Evolutionary conservation across 2,888 invertebrate genomes (phyloP), one percentile per base, ranked within the genome.

Genomic region (Poecilus cupreus): DNA sequence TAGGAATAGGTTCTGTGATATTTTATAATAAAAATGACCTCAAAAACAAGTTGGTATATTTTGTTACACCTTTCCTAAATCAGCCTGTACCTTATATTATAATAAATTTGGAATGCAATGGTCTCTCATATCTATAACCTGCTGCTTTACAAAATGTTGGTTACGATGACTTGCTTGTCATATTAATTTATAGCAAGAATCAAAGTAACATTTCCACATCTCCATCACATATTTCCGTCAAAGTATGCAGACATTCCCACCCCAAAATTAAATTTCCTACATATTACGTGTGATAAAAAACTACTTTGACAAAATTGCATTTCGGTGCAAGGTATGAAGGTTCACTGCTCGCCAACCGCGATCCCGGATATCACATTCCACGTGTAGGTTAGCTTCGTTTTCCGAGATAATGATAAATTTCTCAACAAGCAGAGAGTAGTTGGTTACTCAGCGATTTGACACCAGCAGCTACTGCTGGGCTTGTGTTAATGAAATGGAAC

Each of bases 271-370:
- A 68, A 68, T 18, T 18, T 68, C 26, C 26, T 26, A 11, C 13
- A 37, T 68, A 37, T 68, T 18, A 32, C n/a, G 37, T 68, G 37
- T 68, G 18, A 68, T 37, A 37, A 37, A 68, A 68, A 68, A 16
- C 10, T 16, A 37, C 64, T 68, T 32, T 18, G 13, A 68, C 64
- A 68, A 68, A 37, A 68, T 37, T 68, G 64, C 64, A 68, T 39
- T 68, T 68, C 18, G 37, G 37, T 13, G 60, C 32, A 60, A 24
- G 10, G 5, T 60, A 24, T 51, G 51, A 16, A 51, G 8, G 16
- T 13, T 13, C 51, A 18, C n/a, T 32, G 32, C 8, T 6, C 32
- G 4, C 32, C 32, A 32, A 32, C 32, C 32, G 8, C 32, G 32
- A 32, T 32, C 32, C 32, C 8, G 49, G 8, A 49, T 49, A 49